phyloP scores from a whole-genome alignment of 2,888 invertebrate species.

The Cremastobaeus sp. region DNA sequence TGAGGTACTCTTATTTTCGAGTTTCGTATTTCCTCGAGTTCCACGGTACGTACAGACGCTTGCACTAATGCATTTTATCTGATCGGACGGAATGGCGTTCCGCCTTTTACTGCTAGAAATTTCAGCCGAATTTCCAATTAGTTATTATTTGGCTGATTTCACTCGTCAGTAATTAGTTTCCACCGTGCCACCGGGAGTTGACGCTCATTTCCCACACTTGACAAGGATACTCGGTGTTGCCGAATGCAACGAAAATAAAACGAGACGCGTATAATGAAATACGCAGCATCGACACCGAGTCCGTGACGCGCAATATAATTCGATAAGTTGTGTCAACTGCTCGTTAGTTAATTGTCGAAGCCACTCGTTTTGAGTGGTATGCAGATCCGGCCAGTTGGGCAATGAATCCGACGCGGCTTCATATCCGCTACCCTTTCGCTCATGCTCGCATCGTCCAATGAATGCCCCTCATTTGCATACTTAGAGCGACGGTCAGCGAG shows the following conservation, averaged over 20 bases:
- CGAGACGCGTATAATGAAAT: constrained; percentile 49
- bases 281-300: constrained; percentile 59
- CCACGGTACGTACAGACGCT: too few species aligned
- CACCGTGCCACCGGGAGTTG: too few species aligned
- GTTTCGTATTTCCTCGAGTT: too few species aligned
- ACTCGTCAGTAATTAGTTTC: too few species aligned
- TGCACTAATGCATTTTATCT: too few species aligned
- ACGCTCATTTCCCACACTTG: too few species aligned
- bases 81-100: too few species aligned
- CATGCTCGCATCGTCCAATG: constrained; percentile 68
- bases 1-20: too few species aligned
- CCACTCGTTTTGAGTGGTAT: constrained; percentile 62
- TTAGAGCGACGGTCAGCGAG: constrained; percentile 72
- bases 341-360: constrained; percentile 77
- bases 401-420: constrained; percentile 54
- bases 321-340: constrained; percentile 78
- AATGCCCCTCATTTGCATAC: constrained; percentile 78
- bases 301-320: constrained; percentile 73
- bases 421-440: constrained; percentile 54
- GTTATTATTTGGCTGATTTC: too few species aligned
- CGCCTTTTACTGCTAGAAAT: too few species aligned
- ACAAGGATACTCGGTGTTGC: not conserved
- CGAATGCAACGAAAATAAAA: constrained; percentile 8
- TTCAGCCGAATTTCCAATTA: too few species aligned
- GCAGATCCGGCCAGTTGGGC: constrained; percentile 62